Evolutionary conservation across 2,888 invertebrate species (phyloP).

Genomic region (Rapana venosa): DNA sequence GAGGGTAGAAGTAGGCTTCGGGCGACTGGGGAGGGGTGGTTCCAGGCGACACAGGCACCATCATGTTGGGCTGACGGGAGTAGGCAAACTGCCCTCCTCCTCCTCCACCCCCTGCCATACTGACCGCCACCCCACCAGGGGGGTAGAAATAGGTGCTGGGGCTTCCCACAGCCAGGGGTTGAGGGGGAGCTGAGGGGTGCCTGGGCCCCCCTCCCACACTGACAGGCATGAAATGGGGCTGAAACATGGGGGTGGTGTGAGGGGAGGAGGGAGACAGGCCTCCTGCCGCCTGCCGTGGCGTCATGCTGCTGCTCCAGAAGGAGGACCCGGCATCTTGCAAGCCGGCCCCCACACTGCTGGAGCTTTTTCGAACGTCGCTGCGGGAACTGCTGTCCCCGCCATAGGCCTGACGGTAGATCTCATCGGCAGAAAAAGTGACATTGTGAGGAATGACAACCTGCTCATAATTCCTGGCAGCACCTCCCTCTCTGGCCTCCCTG

Average conservation of each 20-base stretch:
- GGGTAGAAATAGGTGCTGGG: constrained; percentile 25
- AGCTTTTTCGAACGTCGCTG: constrained; percentile 27
- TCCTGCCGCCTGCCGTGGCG: constrained; percentile 35
- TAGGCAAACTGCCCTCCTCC: constrained; percentile 6
- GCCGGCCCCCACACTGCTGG: neutral
- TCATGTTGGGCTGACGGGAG: constrained; percentile 12
- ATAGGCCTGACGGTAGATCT: constrained; percentile 71
- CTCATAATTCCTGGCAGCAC: constrained; percentile 60
- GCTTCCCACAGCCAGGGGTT: neutral
- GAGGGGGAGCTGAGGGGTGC: neutral
- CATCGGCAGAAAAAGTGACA: constrained; percentile 69
- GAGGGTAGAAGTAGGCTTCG: constrained; percentile 14
- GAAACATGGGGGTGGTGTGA: constrained; percentile 3
- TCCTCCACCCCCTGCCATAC: constrained; percentile 22
- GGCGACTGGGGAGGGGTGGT: constrained; percentile 20
- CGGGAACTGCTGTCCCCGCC: constrained; percentile 38
- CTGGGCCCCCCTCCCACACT: neutral
- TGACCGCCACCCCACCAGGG: neutral
- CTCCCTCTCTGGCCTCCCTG: neutral
- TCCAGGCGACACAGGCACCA: constrained; percentile 29
- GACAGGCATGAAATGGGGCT: constrained; percentile 25
- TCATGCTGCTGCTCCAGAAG: constrained; percentile 15
- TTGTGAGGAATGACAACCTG: constrained; percentile 63
- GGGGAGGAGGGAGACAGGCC: constrained; percentile 30
- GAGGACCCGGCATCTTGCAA: neutral